These are phyloP conservation scores for Horisme vitalbata DNA, from an alignment of 2,888 invertebrate species.

Conservation along the genomic window DNA sequence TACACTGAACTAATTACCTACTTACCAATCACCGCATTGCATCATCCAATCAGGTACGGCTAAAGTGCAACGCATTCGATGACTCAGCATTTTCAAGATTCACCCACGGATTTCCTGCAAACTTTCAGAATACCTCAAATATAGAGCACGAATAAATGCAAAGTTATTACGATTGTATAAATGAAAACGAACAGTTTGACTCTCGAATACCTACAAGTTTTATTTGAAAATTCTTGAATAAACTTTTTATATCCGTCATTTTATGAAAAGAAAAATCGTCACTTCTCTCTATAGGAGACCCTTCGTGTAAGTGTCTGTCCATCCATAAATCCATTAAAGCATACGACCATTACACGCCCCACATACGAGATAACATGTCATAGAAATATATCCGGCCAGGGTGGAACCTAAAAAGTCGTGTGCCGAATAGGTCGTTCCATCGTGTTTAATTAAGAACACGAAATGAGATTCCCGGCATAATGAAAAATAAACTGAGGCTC, in stretches of 20 bases:
- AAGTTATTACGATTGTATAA: not conserved
- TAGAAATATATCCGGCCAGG: slow-evolving; percentile 7
- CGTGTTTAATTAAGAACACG: slow-evolving; percentile 41
- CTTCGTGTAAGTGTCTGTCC: slow-evolving; percentile 5
- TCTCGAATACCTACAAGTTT: not conserved
- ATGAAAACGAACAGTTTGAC: not conserved
- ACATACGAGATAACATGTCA: slow-evolving; percentile 15
- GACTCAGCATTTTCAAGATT: slow-evolving; percentile 49
- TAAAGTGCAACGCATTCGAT: slow-evolving; percentile 37
- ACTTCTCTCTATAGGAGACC: not conserved
- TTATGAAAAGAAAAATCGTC: no score
- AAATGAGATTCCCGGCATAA: slow-evolving; percentile 42
- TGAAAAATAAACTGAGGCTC: slow-evolving; percentile 43
- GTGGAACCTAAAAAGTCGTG: slow-evolving; percentile 22
- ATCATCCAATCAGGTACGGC: slow-evolving; percentile 45
- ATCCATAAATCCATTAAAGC: slow-evolving; percentile 16
- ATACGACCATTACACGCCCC: slow-evolving; percentile 14
- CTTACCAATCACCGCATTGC: slow-evolving; percentile 33
- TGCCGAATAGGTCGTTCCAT: slow-evolving; percentile 25
- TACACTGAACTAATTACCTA: no score
- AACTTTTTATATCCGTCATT: not conserved
- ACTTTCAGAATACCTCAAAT: not conserved
- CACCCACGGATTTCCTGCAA: slow-evolving; percentile 37
- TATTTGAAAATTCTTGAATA: not conserved
- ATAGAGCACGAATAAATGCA: not conserved